These are phyloP conservation scores for Heliconius hewitsoni DNA, from an alignment of 1,140 invertebrate species.

Conservation along the genomic window DNA sequence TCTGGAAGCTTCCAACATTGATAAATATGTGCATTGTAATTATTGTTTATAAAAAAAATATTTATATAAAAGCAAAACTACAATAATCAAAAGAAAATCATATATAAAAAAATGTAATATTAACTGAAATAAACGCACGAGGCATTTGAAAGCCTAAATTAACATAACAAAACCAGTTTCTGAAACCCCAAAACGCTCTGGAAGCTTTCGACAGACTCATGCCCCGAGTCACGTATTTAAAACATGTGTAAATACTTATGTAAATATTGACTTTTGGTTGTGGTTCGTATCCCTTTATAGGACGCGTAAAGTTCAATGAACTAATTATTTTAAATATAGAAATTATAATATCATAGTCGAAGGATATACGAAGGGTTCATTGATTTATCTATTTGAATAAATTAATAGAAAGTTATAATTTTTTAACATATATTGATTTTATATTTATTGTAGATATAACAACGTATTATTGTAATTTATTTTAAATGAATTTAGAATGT, in stretches of 20 bases:
- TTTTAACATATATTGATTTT: too few relatives aligned
- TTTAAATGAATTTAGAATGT: too few relatives aligned
- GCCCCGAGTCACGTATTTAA: constrained; percentile 37
- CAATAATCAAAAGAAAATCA: background rate
- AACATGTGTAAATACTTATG: background rate
- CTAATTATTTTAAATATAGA: constrained; percentile 19
- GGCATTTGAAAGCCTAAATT: background rate
- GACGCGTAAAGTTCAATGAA: constrained; percentile 41
- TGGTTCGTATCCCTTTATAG: constrained; percentile 33
- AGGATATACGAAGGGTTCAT: background rate
- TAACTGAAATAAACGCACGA: background rate
- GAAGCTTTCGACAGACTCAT: background rate
- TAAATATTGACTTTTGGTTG: constrained; percentile 44
- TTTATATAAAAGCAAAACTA: background rate
- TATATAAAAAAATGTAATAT: background rate
- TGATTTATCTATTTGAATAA: background rate
- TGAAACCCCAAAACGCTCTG: background rate
- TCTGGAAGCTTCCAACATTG: background rate
- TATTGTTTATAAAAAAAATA: background rate
- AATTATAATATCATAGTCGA: background rate
- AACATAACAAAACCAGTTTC: constrained; percentile 1
- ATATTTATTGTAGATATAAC: too few relatives aligned
- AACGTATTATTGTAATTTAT: too few relatives aligned
- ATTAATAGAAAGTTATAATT: too few relatives aligned
- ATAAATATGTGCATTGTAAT: background rate